These are phyloP conservation scores for Cephus rjabovi DNA, from an alignment of 2,888 invertebrate genomes.

Conservation along the genomic window DNA sequence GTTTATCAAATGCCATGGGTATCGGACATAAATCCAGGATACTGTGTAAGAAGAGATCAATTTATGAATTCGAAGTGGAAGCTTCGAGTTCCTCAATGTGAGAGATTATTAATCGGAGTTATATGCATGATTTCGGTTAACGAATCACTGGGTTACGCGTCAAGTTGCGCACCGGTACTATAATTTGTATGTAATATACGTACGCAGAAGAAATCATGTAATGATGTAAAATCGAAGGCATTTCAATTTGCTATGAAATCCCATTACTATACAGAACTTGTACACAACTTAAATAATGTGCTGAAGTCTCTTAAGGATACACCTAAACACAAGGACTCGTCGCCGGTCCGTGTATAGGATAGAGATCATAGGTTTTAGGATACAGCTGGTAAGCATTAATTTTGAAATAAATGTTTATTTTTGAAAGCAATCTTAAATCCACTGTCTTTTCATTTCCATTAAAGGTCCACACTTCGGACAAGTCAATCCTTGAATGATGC, in stretches of 20 bases:
- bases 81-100: not conserved
- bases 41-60: not conserved
- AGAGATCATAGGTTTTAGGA: constrained; percentile 60
- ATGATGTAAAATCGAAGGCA: constrained; percentile 45
- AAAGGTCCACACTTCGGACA: not conserved
- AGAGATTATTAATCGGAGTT: not conserved
- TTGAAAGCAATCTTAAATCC: constrained; percentile 59
- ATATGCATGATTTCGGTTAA: not conserved
- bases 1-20: constrained; percentile 24
- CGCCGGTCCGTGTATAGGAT: constrained; percentile 51
- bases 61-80: not conserved
- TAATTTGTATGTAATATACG: constrained; percentile 51
- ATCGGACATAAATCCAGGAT: not conserved
- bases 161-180: constrained; percentile 29
- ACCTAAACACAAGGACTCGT: constrained; percentile 45
- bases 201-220: constrained; percentile 48
- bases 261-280: constrained; percentile 45
- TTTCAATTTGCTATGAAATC: constrained; percentile 42
- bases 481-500: not conserved
- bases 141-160: not conserved
- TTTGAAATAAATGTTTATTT: constrained; percentile 66
- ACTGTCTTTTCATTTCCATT: constrained; percentile 8
- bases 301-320: constrained; percentile 46
- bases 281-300: constrained; percentile 47
- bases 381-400: constrained; percentile 64